Conservation (phyloP, 2,113 vertebrate genomes). For the Catagonus wagneri region DNA sequence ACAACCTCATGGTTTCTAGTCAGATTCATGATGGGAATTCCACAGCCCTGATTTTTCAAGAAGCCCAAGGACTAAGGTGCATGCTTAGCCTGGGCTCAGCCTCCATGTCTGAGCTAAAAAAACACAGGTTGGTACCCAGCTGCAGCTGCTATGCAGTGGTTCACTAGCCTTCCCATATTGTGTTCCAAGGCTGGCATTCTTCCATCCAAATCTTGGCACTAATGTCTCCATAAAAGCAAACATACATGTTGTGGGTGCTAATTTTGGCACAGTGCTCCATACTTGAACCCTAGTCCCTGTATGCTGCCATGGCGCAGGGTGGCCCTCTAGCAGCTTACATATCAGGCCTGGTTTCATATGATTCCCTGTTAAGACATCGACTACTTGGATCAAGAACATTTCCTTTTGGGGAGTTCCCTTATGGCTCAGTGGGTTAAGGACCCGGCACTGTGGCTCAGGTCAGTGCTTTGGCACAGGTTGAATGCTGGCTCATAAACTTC, state of each 20-base stretch:
- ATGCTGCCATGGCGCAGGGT: background rate
- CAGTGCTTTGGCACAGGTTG: too few relatives aligned
- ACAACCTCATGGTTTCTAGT: too few relatives aligned
- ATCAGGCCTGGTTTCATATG: background rate
- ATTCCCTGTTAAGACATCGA: background rate
- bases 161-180: background rate
- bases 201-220: background rate
- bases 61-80: background rate
- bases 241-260: background rate
- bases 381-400: background rate
- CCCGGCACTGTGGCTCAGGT: too few relatives aligned
- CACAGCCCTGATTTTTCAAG: background rate
- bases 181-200: background rate
- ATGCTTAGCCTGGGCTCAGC: background rate
- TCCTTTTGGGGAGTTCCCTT: background rate
- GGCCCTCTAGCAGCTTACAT: background rate
- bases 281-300: background rate
- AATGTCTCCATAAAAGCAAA: background rate
- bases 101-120: background rate
- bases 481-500: too few relatives aligned
- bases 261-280: background rate
- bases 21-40: too few relatives aligned
- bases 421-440: too few relatives aligned
- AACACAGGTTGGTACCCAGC: background rate
- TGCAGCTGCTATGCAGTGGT: background rate